A percentile compares a stretch with the other conserved stretches of the same genome.
phyloP scores from a whole-genome alignment of 64 coral and sea anemone genomes.

The Pocillopora damicornis region DNA sequence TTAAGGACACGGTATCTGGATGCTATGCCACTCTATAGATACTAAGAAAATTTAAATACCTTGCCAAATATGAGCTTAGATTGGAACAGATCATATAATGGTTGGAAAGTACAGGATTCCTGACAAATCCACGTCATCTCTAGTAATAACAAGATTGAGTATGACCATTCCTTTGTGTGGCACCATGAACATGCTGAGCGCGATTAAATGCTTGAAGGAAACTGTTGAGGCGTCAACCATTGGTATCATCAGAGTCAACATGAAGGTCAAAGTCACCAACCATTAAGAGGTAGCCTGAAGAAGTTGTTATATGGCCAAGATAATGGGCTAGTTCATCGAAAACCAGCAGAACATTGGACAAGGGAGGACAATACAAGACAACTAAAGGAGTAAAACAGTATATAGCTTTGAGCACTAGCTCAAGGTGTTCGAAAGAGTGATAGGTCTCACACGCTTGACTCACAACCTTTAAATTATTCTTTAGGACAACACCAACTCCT shows the following conservation, averaged over 20 bases:
- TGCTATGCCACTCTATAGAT: conserved; percentile 20
- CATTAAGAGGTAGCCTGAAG: neutral
- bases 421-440: neutral
- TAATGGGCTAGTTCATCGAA: too few species aligned
- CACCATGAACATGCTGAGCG: neutral
- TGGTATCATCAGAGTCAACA: neutral
- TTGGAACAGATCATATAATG: neutral
- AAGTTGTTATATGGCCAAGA: conserved; percentile 1
- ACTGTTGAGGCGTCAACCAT: neutral
- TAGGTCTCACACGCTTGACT: neutral
- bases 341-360: too few species aligned
- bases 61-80: conserved; percentile 39
- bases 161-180: neutral
- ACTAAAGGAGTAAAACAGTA: neutral
- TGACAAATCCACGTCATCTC: conserved; percentile 1
- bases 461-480: neutral
- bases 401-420: neutral
- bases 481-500: conserved; percentile 1
- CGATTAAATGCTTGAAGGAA: conserved; percentile 4
- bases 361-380: neutral
- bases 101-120: neutral
- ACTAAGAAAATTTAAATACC: conserved; percentile 50
- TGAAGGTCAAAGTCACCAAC: neutral
- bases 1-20: conserved; percentile 8
- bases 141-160: conserved; percentile 9